Percentiles rank a stretch among this genome's conserved stretches.
These are phyloP conservation scores for Entelurus aequoreus DNA, from an alignment of 2,113 vertebrate species.

Conservation along the genomic window DNA sequence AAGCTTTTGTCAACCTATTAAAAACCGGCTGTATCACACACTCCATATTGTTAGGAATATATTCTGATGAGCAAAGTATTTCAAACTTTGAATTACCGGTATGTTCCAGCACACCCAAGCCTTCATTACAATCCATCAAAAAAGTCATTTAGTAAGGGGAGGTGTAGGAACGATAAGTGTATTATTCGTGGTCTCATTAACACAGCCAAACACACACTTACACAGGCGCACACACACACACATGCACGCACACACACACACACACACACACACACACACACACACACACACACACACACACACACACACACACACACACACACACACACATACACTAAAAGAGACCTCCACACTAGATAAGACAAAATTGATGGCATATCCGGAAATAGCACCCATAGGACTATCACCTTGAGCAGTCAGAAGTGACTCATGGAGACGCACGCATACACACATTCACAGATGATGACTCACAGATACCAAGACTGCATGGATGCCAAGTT, in stretches of 20 bases:
- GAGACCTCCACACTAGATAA: constrained; percentile 25
- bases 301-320: constrained; percentile 6
- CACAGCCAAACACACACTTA: constrained; percentile 13
- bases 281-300: too few relatives aligned
- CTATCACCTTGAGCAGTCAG: constrained; percentile 48
- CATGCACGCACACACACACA: too few relatives aligned
- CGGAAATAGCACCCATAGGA: constrained; percentile 58
- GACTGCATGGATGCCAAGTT: constrained; percentile 38
- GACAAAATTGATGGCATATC: constrained; percentile 49
- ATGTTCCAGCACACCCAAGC: constrained; percentile 1
- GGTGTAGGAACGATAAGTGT: constrained; percentile 1
- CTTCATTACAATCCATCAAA: constrained; percentile 30
- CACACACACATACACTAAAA: constrained; percentile 7
- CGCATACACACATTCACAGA: background rate
- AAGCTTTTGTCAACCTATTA: background rate
- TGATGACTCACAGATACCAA: constrained; percentile 45
- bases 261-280: too few relatives aligned
- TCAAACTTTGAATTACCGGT: background rate
- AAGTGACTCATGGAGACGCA: constrained; percentile 43
- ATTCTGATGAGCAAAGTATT: constrained; percentile 4
- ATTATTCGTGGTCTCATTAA: constrained; percentile 25
- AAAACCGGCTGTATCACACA: background rate
- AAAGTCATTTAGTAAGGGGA: constrained; percentile 18
- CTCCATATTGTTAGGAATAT: background rate
- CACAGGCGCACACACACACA: too few relatives aligned